These are phyloP conservation scores for Habrosyne pyritoides DNA, from an alignment of 2,888 invertebrate genomes.

Conservation along the genomic window DNA sequence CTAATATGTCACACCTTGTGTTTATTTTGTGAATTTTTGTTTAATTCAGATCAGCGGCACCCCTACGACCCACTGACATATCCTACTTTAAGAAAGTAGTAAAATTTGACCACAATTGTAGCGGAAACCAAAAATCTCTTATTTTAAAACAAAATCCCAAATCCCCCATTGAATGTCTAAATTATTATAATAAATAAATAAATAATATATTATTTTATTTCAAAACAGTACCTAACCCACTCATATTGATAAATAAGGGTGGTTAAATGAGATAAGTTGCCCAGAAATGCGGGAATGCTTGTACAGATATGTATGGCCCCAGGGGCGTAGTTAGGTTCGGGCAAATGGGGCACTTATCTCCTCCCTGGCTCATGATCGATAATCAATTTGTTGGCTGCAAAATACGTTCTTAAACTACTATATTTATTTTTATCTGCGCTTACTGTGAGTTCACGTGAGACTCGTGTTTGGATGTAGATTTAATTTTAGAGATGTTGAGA, in stretches of 20 bases:
- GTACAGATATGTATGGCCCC: conserved; percentile 1
- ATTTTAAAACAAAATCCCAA: background rate
- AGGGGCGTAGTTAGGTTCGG: conserved; percentile 3
- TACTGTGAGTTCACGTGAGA: background rate
- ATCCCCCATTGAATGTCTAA: background rate
- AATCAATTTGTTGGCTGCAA: conserved; percentile 4
- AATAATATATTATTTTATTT: background rate
- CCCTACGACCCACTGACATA: too few relatives aligned
- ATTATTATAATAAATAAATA: too few relatives aligned
- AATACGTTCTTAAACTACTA: background rate
- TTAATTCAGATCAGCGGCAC: too few relatives aligned
- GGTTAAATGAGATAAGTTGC: background rate
- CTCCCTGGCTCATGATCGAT: background rate
- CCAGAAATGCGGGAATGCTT: background rate
- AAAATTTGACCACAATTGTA: too few relatives aligned
- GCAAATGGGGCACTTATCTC: conserved; percentile 4
- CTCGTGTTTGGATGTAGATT: too few relatives aligned
- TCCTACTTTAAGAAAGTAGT: too few relatives aligned
- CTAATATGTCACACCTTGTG: too few relatives aligned
- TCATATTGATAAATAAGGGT: background rate
- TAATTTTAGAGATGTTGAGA: too few relatives aligned
- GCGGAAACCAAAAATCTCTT: too few relatives aligned
- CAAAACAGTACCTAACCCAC: background rate
- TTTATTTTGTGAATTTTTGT: too few relatives aligned
- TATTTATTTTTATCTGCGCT: background rate